A percentile compares a stretch with the other conserved stretches of the same genome.
These are phyloP conservation scores for Sebastes minor DNA, from an alignment of 2,797 vertebrate genomes.

Conservation along the genomic window DNA sequence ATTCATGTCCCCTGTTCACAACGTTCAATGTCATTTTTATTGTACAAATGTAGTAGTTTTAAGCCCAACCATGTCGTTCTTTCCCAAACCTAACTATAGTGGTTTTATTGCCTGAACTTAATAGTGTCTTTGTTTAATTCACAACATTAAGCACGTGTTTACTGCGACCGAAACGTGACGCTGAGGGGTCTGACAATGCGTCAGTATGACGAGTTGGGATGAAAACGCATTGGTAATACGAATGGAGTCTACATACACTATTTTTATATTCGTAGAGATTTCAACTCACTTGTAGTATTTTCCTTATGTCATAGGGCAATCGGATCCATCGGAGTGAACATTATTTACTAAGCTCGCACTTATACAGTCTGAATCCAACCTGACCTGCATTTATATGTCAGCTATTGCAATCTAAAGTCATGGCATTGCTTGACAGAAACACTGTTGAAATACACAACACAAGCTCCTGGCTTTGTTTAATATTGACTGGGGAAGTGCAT, in stretches of 20 bases:
- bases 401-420: neutral
- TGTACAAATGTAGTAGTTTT: no score
- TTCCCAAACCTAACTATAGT: no score
- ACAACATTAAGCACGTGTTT: no score
- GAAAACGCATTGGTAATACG: no score
- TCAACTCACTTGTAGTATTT: neutral
- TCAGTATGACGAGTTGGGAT: no score
- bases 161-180: no score
- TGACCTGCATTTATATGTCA: neutral
- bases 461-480: neutral
- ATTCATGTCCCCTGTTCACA: no score
- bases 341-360: neutral
- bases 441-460: neutral
- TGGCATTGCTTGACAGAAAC: neutral
- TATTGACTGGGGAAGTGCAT: conserved; percentile 7
- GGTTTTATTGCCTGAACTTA: no score
- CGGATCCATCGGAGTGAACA: neutral
- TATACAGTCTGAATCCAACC: neutral
- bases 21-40: no score
- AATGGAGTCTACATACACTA: neutral
- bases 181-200: no score
- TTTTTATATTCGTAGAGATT: conserved; percentile 2
- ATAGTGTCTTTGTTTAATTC: no score
- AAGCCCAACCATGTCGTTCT: no score
- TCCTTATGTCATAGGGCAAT: neutral